A percentile compares a stretch with the other conserved stretches of the same genome.
These are phyloP conservation scores for Drosophila tani DNA, from an alignment of 1,140 invertebrate genomes.

Conservation along the genomic window DNA sequence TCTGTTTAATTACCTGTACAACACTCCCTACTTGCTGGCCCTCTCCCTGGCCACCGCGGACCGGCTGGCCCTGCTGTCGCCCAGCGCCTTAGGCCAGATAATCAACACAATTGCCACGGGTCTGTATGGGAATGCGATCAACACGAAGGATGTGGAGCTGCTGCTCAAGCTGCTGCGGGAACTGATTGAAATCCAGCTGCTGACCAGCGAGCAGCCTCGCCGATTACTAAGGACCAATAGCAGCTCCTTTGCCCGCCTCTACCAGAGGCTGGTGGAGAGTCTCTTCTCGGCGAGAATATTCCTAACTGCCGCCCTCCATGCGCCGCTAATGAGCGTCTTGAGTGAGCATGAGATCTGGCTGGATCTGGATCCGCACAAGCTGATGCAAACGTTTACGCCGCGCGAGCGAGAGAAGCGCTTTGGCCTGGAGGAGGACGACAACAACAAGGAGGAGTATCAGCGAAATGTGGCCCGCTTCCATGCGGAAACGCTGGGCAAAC, in stretches of 20 bases:
- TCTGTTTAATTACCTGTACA: slow-evolving; percentile 91
- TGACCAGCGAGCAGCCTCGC: slow-evolving; percentile 92
- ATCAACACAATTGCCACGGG: slow-evolving; percentile 92
- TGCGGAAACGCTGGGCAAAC: slow-evolving; percentile 91
- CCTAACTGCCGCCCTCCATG: slow-evolving; percentile 95
- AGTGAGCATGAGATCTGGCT: slow-evolving; percentile 97
- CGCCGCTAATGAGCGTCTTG: slow-evolving; percentile 96
- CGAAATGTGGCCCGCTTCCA: slow-evolving; percentile 91
- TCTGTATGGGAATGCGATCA: slow-evolving; percentile 93
- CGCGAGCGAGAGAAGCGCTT: slow-evolving; percentile 87
- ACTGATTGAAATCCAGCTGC: slow-evolving; percentile 93
- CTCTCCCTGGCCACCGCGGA: slow-evolving; percentile 93
- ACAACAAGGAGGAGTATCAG: slow-evolving; percentile 88
- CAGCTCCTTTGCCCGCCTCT: slow-evolving; percentile 95
- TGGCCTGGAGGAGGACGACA: slow-evolving; percentile 86
- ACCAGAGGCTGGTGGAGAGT: slow-evolving; percentile 95
- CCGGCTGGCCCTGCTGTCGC: slow-evolving; percentile 86
- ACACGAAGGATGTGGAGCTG: slow-evolving; percentile 92
- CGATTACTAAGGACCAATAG: slow-evolving; percentile 93
- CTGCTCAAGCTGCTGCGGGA: slow-evolving; percentile 92
- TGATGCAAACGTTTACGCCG: slow-evolving; percentile 86
- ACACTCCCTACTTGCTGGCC: slow-evolving; percentile 92
- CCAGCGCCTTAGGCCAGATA: slow-evolving; percentile 88
- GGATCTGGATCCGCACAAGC: slow-evolving; percentile 96
- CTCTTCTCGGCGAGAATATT: slow-evolving; percentile 96